Conservation (phyloP, 2,113 vertebrate species). For the Dendrocopos noguchii region DNA sequence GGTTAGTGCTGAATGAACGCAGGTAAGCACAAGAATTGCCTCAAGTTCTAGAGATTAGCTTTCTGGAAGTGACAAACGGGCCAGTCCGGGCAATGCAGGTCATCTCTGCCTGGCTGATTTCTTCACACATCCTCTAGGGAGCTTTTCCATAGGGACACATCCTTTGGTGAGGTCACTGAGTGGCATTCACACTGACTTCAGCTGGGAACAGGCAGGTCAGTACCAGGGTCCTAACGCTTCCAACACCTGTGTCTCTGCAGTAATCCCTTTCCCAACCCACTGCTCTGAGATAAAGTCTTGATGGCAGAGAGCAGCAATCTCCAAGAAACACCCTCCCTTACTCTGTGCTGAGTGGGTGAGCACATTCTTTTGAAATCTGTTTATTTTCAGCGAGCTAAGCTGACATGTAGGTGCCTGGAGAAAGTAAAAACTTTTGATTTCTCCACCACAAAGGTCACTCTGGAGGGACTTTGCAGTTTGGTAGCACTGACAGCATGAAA, state of each 20-base stretch:
- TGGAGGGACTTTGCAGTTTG: not conserved
- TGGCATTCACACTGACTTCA: not conserved
- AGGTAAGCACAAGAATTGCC: slow-evolving; percentile 22
- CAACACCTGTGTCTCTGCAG: not conserved
- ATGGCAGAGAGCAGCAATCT: not conserved
- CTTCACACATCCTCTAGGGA: not conserved
- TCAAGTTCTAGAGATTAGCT: slow-evolving; percentile 12
- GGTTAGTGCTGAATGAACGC: not conserved
- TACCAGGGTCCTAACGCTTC: accelerated
- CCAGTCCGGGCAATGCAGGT: not conserved
- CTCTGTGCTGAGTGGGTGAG: not conserved
- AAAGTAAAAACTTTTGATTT: not conserved
- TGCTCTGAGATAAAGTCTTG: not conserved
- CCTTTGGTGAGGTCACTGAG: accelerated
- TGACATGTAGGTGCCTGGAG: not conserved
- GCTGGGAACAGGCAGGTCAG: not conserved
- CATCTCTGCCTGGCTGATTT: not conserved
- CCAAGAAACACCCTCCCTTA: not conserved
- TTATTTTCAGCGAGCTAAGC: slow-evolving; percentile 35
- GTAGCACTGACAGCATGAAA: not conserved
- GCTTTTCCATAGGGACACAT: not conserved
- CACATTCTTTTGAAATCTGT: slow-evolving; percentile 53
- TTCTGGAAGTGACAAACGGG: slow-evolving; percentile 6
- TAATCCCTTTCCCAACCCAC: not conserved
- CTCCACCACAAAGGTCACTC: not conserved